Evolutionary conservation across 2,888 invertebrate species (phyloP).

Genomic region (Acronicta aceris): DNA sequence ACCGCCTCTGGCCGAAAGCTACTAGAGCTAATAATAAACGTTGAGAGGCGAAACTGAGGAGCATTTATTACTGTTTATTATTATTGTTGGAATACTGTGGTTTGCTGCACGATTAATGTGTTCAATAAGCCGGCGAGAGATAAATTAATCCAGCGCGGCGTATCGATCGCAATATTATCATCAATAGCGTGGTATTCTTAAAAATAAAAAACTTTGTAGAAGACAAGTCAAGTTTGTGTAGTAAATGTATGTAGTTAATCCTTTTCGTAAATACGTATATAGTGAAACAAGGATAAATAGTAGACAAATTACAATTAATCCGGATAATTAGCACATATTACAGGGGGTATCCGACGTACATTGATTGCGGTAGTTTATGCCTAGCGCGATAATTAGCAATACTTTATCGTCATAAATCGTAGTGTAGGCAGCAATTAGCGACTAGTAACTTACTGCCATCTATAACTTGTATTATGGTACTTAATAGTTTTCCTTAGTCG

Average conservation of each 20-base stretch:
- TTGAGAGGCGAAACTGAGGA: slow-evolving; percentile 45
- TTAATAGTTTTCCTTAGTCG: slow-evolving; percentile 30
- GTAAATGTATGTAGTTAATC: not conserved
- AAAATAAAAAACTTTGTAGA: slow-evolving; percentile 16
- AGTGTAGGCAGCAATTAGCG: slow-evolving; percentile 48
- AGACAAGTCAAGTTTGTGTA: not conserved
- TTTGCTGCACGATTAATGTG: slow-evolving; percentile 53
- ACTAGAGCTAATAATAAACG: slow-evolving; percentile 63
- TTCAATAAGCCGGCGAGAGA: slow-evolving; percentile 51
- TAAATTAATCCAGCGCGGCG: slow-evolving; percentile 38
- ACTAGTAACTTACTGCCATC: slow-evolving; percentile 35
- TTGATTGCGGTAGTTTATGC: slow-evolving; percentile 49
- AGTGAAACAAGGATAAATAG: slow-evolving; percentile 20
- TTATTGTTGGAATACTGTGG: slow-evolving; percentile 51
- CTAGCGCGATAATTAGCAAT: slow-evolving; percentile 47
- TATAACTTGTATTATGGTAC: slow-evolving; percentile 12
- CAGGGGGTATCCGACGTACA: slow-evolving; percentile 32
- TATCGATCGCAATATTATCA: slow-evolving; percentile 43
- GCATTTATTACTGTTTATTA: slow-evolving; percentile 64
- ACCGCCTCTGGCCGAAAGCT: slow-evolving; percentile 64
- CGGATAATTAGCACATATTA: slow-evolving; percentile 42
- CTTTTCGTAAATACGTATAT: not conserved
- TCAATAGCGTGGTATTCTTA: slow-evolving; percentile 21
- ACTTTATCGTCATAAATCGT: slow-evolving; percentile 50
- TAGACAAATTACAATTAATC: slow-evolving; percentile 41